Conservation (phyloP, 1,140 invertebrate species). For the Pollicipes pollicipes region DNA sequence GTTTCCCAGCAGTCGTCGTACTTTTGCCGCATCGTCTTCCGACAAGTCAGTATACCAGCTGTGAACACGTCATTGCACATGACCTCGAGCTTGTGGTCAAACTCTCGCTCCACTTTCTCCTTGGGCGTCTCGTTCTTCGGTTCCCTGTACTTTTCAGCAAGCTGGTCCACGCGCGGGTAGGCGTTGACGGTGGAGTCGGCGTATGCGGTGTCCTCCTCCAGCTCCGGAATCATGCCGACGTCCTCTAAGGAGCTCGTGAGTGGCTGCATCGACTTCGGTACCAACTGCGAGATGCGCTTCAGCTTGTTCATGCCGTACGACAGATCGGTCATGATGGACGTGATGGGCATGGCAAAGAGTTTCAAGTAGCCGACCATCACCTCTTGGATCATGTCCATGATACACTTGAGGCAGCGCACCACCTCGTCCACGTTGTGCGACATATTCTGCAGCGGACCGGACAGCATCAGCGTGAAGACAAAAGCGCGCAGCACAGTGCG, state of each 20-base stretch:
- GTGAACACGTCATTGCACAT: not conserved
- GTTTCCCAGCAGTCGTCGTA: not conserved
- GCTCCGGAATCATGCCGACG: not conserved
- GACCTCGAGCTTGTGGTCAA: not conserved
- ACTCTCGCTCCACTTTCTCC: not conserved
- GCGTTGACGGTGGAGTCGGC: not conserved
- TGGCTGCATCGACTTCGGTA: not conserved
- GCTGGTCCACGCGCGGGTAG: not conserved
- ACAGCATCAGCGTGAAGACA: not conserved
- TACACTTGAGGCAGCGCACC: conserved; percentile 1
- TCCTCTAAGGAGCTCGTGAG: not conserved
- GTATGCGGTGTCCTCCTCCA: not conserved
- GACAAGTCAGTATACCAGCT: not conserved
- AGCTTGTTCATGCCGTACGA: not conserved
- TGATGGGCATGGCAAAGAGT: not conserved
- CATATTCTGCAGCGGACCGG: not conserved
- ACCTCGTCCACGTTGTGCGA: not conserved
- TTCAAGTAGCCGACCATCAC: not conserved
- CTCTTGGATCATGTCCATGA: not conserved
- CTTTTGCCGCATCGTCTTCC: not conserved
- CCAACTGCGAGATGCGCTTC: not conserved
- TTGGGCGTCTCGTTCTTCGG: not conserved
- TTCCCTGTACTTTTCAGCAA: not conserved
- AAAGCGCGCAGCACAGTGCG: not conserved
- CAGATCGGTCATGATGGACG: not conserved